Conservation (phyloP, 2,888 invertebrate species). For the Rhagium mordax region DNA sequence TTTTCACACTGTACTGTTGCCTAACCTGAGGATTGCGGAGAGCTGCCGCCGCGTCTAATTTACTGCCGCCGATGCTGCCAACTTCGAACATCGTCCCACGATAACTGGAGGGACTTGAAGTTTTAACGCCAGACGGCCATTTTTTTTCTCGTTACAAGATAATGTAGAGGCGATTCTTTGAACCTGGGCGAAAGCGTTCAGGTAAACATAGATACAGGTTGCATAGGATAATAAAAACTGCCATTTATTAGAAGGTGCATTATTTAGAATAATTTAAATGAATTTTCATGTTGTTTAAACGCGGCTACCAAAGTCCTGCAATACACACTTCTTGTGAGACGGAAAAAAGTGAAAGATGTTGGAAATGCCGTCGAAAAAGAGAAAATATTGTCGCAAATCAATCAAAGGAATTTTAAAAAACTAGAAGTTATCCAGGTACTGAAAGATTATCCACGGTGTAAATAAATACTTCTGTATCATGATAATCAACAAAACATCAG, state of each 20-base stretch:
- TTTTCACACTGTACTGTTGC: conserved; percentile 72
- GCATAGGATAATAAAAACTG: not conserved
- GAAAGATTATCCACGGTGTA: too few species aligned
- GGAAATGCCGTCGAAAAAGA: too few species aligned
- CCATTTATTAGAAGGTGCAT: not conserved
- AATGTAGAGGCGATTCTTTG: not conserved
- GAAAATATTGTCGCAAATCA: too few species aligned
- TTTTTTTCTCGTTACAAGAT: not conserved
- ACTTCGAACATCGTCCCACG: conserved; percentile 77
- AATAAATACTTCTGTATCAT: too few species aligned
- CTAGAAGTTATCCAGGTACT: too few species aligned
- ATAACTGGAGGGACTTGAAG: not conserved
- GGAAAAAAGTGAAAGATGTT: too few species aligned
- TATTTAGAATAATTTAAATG: too few species aligned
- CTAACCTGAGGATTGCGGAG: conserved; percentile 67
- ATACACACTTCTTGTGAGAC: too few species aligned
- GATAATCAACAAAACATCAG: too few species aligned
- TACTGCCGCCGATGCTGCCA: conserved; percentile 79
- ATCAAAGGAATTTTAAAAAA: too few species aligned
- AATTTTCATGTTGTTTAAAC: too few species aligned
- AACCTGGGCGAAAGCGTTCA: conserved; percentile 2
- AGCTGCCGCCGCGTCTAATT: conserved; percentile 79
- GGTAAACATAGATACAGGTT: not conserved
- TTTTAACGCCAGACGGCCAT: not conserved
- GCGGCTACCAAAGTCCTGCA: too few species aligned